Percentiles rank a stretch among this genome's conserved stretches.
These are phyloP conservation scores for Carcinoscorpius rotundicauda DNA, from an alignment of 1,140 invertebrate genomes.

Conservation along the genomic window DNA sequence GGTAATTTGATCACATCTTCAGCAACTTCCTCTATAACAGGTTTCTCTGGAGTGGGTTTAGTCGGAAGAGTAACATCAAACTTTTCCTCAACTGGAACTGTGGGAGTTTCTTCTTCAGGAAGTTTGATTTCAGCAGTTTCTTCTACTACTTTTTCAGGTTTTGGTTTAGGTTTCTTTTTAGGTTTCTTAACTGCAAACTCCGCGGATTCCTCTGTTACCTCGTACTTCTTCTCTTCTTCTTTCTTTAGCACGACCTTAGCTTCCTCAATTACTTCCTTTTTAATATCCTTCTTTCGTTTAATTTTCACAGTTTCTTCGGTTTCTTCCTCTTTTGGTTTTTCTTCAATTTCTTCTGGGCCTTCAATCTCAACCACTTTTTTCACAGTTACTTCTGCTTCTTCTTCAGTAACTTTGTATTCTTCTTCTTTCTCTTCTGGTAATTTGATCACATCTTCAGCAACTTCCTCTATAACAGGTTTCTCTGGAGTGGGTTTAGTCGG, in stretches of 20 bases:
- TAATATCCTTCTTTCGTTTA: conserved; percentile 13
- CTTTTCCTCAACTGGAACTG: conserved; percentile 7
- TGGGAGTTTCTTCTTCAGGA: conserved; percentile 6
- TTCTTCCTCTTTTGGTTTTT: conserved; percentile 25
- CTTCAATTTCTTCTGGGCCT: conserved; percentile 25
- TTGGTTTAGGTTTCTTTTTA: conserved; percentile 3
- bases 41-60: neutral
- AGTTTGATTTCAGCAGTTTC: conserved; percentile 4
- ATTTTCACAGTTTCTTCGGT: conserved; percentile 13
- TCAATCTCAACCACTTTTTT: conserved; percentile 26
- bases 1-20: conserved; percentile 22
- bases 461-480: conserved; percentile 4
- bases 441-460: conserved; percentile 21
- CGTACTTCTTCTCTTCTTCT: conserved; percentile 27
- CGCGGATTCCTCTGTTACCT: conserved; percentile 31
- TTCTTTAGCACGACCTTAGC: conserved; percentile 25
- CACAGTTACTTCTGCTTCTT: conserved; percentile 38
- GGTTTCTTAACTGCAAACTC: conserved; percentile 36
- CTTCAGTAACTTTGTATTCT: conserved; percentile 22
- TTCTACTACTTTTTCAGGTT: conserved; percentile 8
- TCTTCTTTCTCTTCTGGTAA: conserved; percentile 26
- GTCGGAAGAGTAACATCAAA: conserved; percentile 1
- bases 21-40: conserved; percentile 5
- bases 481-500: neutral
- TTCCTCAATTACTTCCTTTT: conserved; percentile 5